phyloP scores from a whole-genome alignment of 1,140 invertebrate genomes.

The Drosophila melanogaster region Release_6_plus_ISO1_MT NT_033777.3:17678501-17679000 shows the following conservation, averaged over 20 bases:
- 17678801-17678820: constrained; percentile 9
- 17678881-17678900: constrained; percentile 27
- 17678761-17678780: constrained; percentile 31
- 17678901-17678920: constrained; percentile 28
- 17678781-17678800: constrained; percentile 30
- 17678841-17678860: constrained; percentile 16
- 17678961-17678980: constrained; percentile 7
- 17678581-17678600: constrained; percentile 41
- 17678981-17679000: neutral
- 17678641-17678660: constrained; percentile 73
- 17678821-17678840: constrained; percentile 11
- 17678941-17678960: constrained; percentile 4
- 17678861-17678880: constrained; percentile 1
- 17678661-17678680: constrained; percentile 42
- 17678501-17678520: constrained; percentile 32
- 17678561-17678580: constrained; percentile 45
- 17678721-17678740: constrained; percentile 25
- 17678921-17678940: neutral
- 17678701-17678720: constrained; percentile 42
- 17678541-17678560: constrained; percentile 9
- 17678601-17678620: constrained; percentile 14
- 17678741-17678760: constrained; percentile 55
- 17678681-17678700: constrained; percentile 4
- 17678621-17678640: constrained; percentile 40
- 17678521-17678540: constrained; percentile 45